Evolutionary conservation across 2,888 invertebrate genomes (phyloP), one percentile per base, ranked within the genome.

Genomic region (Norana najaformis): DNA sequence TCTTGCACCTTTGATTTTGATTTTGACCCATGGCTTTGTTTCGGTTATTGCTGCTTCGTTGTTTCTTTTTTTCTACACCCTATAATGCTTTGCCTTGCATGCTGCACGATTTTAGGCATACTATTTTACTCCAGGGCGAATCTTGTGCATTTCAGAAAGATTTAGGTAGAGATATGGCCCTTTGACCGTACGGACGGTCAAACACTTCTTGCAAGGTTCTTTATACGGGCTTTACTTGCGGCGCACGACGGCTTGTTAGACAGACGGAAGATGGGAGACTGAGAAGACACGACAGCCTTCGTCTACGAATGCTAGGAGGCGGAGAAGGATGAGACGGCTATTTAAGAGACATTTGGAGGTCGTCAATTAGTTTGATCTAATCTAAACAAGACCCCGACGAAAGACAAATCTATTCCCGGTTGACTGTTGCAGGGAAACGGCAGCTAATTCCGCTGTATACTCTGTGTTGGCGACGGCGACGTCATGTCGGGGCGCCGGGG

Each of bases 311-410:
- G 69, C 69, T 4, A 1, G 69, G 30, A 69, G 69, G 69, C 8
- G 69, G 69, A 30, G 30, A n/a, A 30, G 30, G 69, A 69, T n/a
- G 69, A 69, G 69, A 69, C 69, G 69, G 69, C n/a, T 69, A 69
- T 69, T 69, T 69, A 69, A 69, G 69, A 69, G 69, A 69, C 69
- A 69, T 69, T 69, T 69, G 6, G 30, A 69, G 69, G 69, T n/a
- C 69, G 69, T 69, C 69, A n/a, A 69, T 69, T 69, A 69, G 69
- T 69, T 69, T 69, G 69, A 69, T 69, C 69, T 69, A 69, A 69
- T 69, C 69, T 69, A 69, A 69, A 47, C 69, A n/a, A 69, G 69
- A 69, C 69, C 69, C 11, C 30, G 69, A 69, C 69, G 69, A 69
- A 69, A 69, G n/a, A n/a, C 69, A 69, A 69, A 69, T 69, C 69